Evolutionary conservation across 2,113 vertebrate genomes (phyloP).

Genomic region (Uria aalge): DNA sequence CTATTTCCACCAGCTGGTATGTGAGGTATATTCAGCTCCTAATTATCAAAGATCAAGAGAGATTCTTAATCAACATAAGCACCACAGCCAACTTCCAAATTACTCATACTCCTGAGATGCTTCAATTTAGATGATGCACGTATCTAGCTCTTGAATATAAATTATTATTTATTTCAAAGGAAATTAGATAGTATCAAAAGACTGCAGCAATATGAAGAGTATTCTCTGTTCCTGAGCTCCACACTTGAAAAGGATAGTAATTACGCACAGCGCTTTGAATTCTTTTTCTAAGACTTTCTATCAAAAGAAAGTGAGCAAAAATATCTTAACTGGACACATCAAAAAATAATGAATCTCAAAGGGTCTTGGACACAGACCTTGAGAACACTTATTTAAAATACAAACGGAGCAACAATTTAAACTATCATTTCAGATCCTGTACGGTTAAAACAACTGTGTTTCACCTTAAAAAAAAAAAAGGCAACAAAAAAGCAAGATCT

Average conservation of each 20-base stretch:
- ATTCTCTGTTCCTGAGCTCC: not conserved
- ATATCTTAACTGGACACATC: not conserved
- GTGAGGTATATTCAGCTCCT: slow-evolving; percentile 4
- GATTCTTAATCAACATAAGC: not conserved
- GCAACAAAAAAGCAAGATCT: not conserved
- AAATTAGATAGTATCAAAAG: not conserved
- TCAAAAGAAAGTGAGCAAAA: not conserved
- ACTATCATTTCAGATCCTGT: not conserved
- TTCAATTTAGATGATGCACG: not conserved
- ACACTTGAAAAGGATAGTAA: not conserved
- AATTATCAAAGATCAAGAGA: slow-evolving; percentile 13
- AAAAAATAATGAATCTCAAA: not conserved
- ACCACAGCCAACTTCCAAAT: not conserved
- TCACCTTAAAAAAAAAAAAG: not conserved
- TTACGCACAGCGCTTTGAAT: not conserved
- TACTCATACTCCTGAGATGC: not conserved
- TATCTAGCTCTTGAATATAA: not conserved
- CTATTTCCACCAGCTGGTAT: not conserved
- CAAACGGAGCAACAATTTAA: not conserved
- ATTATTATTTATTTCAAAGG: slow-evolving; percentile 1
- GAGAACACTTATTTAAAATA: not conserved
- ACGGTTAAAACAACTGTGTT: not conserved
- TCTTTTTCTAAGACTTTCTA: not conserved
- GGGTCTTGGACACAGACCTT: not conserved
- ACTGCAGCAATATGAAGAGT: not conserved